Conservation (phyloP, 30 jellyfish, hydroid and myxozoan species). For the Hydra vulgaris region DNA sequence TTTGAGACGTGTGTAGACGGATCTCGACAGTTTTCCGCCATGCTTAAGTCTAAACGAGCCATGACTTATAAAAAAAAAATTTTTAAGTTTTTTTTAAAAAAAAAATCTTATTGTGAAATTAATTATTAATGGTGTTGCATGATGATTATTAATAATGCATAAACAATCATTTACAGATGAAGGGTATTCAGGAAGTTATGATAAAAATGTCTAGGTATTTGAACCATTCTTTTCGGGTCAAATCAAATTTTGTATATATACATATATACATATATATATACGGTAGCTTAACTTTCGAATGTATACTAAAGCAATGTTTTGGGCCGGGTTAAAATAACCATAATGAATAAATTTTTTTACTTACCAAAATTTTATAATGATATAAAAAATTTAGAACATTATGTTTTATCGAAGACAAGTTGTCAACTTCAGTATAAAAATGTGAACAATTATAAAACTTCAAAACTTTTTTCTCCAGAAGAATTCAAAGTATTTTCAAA, state of each 20-base stretch:
- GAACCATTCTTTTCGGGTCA: constrained; percentile 11
- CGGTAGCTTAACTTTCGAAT: neutral
- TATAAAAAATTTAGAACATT: neutral
- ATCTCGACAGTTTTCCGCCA: constrained; percentile 71
- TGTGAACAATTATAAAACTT: constrained; percentile 1
- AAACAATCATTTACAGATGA: neutral
- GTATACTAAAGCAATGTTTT: neutral
- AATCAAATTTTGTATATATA: neutral
- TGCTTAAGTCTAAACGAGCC: constrained; percentile 23
- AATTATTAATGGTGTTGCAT: constrained; percentile 1
- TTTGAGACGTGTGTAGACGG: constrained; percentile 37
- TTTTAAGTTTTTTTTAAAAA: constrained; percentile 6
- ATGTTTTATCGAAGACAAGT: neutral
- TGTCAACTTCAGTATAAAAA: neutral
- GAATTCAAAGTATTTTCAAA: constrained; percentile 19
- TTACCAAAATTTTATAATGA: neutral
- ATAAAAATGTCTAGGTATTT: neutral
- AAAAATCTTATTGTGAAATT: neutral
- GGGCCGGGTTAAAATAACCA: neutral
- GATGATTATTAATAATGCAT: neutral
- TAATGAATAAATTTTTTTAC: neutral
- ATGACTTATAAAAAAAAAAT: constrained; percentile 8
- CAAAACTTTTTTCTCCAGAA: constrained; percentile 5
- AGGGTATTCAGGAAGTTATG: neutral
- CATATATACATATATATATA: no score